These are phyloP conservation scores for Phylloscopus trochilus DNA, from an alignment of 2,113 vertebrate genomes.

Conservation along the genomic window DNA sequence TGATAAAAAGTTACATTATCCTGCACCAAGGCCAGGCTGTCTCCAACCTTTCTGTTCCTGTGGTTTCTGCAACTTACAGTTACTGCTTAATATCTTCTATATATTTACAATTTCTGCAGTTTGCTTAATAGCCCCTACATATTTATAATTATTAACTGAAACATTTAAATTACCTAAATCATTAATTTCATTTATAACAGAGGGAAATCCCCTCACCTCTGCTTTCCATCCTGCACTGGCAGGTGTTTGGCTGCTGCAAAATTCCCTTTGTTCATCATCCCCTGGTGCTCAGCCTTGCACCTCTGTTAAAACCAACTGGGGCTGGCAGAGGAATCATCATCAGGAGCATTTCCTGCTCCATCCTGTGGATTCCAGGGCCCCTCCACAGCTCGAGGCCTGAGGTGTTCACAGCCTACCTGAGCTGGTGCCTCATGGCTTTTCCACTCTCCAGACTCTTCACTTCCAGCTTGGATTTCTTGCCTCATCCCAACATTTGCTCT, in stretches of 20 bases:
- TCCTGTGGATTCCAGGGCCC: not conserved
- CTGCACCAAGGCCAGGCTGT: no score
- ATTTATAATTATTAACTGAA: no score
- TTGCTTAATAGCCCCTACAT: no score
- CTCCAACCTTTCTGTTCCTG: no score
- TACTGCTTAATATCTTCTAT: no score
- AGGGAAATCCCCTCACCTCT: not conserved
- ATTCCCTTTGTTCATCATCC: not conserved
- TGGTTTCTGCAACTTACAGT: no score
- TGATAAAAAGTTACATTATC: no score
- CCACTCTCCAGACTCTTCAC: not conserved
- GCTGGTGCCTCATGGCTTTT: not conserved
- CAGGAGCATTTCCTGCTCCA: not conserved
- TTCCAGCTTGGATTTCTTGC: not conserved
- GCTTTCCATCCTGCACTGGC: not conserved
- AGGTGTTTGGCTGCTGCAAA: not conserved
- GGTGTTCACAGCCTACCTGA: accelerated
- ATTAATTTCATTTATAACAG: no score
- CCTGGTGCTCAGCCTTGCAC: not conserved
- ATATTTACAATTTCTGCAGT: no score
- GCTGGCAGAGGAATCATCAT: accelerated
- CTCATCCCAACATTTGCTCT: not conserved
- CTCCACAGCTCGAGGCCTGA: not conserved
- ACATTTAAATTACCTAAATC: no score
- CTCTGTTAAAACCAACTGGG: not conserved